Percentiles rank a stretch among this genome's conserved stretches.
These are phyloP conservation scores for Coryphaenoides rupestris DNA, from an alignment of 2,113 vertebrate genomes.

Conservation along the genomic window DNA sequence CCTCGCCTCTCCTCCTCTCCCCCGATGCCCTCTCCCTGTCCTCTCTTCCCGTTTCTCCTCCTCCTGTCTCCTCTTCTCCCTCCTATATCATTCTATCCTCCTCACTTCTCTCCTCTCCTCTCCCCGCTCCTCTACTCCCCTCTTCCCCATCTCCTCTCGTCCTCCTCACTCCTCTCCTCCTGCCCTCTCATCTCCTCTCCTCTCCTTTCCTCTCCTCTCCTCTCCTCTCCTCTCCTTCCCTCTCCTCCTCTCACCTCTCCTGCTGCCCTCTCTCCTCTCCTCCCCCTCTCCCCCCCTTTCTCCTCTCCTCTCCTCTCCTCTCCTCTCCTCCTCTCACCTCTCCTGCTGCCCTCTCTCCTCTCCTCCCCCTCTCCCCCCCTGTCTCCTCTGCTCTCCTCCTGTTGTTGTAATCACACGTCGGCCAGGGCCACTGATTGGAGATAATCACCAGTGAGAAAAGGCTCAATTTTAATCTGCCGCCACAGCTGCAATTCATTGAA, in stretches of 20 bases:
- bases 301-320: constrained; percentile 4
- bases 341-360: constrained; percentile 24
- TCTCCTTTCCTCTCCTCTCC: background rate
- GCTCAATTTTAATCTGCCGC: constrained; percentile 67
- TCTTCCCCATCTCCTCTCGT: constrained; percentile 2
- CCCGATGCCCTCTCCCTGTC: background rate
- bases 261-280: background rate
- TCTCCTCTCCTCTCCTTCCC: background rate
- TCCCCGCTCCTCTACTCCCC: constrained; percentile 12
- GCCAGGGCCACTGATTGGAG: constrained; percentile 56
- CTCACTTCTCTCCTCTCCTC: constrained; percentile 9
- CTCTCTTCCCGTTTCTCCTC: background rate
- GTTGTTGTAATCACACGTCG: constrained; percentile 61
- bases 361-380: constrained; percentile 14
- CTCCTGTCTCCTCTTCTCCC: constrained; percentile 2
- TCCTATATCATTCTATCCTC: constrained; percentile 1
- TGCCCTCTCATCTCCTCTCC: background rate
- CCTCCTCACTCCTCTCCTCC: constrained; percentile 6
- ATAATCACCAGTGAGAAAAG: constrained; percentile 63
- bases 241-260: constrained; percentile 5
- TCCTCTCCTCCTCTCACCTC: background rate
- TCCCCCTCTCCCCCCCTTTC: background rate
- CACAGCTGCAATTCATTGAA: constrained; percentile 77
- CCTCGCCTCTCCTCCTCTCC: constrained; percentile 7
- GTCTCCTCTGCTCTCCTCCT: constrained; percentile 25